Conservation (phyloP, 2,113 vertebrate species). For the Accipiter cooperii region DNA sequence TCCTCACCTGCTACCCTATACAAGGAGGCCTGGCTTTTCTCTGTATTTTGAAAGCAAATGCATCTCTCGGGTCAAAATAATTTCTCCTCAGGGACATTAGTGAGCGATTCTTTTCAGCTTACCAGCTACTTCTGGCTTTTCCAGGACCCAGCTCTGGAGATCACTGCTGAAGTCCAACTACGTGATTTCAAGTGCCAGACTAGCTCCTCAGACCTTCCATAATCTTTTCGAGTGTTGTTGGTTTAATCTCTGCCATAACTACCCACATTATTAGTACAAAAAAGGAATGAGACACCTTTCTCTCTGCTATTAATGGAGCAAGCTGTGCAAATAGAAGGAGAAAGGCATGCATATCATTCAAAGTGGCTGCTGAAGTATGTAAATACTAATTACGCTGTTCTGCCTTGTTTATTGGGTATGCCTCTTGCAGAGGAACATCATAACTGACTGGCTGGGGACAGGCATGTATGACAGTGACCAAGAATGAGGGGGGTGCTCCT, state of each 20-base stretch:
- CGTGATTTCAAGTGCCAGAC: background rate
- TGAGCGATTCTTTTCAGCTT: background rate
- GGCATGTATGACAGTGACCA: background rate
- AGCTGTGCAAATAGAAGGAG: background rate
- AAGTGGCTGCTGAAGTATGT: background rate
- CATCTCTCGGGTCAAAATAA: background rate
- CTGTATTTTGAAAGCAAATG: background rate
- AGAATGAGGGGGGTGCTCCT: background rate
- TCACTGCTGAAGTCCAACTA: background rate
- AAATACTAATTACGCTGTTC: background rate
- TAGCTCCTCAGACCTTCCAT: background rate
- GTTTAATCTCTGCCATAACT: background rate
- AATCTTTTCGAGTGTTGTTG: background rate
- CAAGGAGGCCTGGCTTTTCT: background rate
- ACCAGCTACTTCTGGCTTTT: background rate
- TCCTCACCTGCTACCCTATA: background rate
- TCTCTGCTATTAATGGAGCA: background rate
- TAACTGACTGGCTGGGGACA: background rate
- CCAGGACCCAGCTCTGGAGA: background rate
- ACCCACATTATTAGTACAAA: background rate
- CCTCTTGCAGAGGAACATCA: background rate
- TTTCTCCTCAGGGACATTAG: background rate
- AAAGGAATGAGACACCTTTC: background rate
- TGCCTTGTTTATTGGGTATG: background rate
- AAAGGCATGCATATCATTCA: background rate